Conservation (phyloP, 2,113 vertebrate genomes). For the Ardeotis arabs region DNA sequence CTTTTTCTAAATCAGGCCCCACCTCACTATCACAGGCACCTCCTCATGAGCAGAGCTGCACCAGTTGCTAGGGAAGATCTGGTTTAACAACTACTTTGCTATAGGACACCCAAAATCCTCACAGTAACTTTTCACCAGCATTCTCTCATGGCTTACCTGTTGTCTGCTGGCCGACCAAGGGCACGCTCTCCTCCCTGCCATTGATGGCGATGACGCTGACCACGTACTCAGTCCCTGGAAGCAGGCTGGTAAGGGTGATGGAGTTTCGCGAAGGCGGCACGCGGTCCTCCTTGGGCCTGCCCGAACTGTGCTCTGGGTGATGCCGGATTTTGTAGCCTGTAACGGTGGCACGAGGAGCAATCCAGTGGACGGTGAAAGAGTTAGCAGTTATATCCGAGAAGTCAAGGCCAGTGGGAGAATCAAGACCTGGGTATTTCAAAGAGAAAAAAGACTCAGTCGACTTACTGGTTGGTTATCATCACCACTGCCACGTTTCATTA, state of each 20-base stretch:
- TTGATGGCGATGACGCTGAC: constrained; percentile 85
- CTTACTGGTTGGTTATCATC: neutral
- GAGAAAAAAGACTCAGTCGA: neutral
- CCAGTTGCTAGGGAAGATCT: neutral
- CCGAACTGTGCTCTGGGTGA: constrained; percentile 75
- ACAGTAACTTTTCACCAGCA: neutral
- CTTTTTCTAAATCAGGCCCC: neutral
- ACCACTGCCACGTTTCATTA: neutral
- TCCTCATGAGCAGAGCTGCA: neutral
- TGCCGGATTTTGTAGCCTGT: constrained; percentile 87
- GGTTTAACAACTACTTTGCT: neutral
- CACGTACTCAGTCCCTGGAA: constrained; percentile 87
- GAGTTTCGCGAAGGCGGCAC: constrained; percentile 90
- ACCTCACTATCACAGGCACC: neutral
- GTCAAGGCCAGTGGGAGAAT: constrained; percentile 87
- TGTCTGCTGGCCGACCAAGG: constrained; percentile 86
- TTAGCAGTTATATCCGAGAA: constrained; percentile 91
- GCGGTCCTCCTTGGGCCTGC: constrained; percentile 86
- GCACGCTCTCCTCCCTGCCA: constrained; percentile 80
- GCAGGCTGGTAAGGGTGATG: constrained; percentile 90
- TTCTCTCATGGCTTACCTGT: too few relatives aligned
- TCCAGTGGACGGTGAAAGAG: constrained; percentile 94
- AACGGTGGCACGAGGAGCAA: constrained; percentile 85
- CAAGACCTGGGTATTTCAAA: constrained; percentile 79
- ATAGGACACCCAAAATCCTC: neutral